Conservation (phyloP, 1,140 invertebrate species). For the Caenorhabditis brenneri region DNA sequence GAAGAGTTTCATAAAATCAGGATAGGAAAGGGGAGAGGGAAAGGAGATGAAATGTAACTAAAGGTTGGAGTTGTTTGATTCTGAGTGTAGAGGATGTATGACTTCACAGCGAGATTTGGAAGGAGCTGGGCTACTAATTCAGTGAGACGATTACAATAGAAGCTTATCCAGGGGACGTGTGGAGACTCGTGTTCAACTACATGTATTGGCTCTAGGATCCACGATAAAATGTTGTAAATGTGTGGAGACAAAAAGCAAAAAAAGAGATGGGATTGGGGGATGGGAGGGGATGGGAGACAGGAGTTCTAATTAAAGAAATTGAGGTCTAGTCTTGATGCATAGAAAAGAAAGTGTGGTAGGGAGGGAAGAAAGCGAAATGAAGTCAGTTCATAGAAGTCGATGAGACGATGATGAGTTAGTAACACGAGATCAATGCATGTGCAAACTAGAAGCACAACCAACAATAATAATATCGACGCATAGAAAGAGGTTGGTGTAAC, state of each 20-base stretch:
- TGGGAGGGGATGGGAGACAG: background rate
- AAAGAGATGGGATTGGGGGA: background rate
- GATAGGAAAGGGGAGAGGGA: background rate
- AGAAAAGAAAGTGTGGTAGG: background rate
- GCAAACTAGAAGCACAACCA: conserved; percentile 39
- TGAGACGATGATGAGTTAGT: conserved; percentile 40
- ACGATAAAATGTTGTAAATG: background rate
- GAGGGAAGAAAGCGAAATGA: background rate
- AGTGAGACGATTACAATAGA: background rate
- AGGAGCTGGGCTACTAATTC: conserved; percentile 6
- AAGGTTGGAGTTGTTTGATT: background rate
- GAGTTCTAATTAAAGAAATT: conserved; percentile 26
- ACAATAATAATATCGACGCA: conserved; percentile 37
- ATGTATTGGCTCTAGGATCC: conserved; percentile 10
- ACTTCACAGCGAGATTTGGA: conserved; percentile 36
- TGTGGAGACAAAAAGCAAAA: background rate
- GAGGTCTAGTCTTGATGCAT: conserved; percentile 32
- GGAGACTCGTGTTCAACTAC: conserved; percentile 34
- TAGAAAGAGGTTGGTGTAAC: conserved; percentile 1
- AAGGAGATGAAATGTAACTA: background rate
- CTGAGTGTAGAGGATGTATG: background rate
- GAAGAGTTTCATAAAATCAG: conserved; percentile 19
- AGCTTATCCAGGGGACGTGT: conserved; percentile 15
- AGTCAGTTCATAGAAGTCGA: conserved; percentile 18
- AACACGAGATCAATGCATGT: conserved; percentile 38